Evolutionary conservation across 2,113 vertebrate species (phyloP).

Genomic region (Gyps fulvus): DNA sequence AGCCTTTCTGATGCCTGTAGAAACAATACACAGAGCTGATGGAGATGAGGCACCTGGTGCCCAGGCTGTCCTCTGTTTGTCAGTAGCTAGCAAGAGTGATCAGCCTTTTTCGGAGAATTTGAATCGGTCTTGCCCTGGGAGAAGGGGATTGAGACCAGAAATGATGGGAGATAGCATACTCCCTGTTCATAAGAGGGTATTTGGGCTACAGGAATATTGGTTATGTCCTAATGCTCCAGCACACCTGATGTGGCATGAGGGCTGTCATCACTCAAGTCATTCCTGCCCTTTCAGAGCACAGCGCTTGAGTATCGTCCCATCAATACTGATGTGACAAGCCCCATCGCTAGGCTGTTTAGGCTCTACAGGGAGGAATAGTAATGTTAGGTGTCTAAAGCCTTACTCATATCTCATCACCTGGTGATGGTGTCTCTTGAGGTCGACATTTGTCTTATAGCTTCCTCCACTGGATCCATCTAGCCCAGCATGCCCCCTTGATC

Average conservation of each 20-base stretch:
- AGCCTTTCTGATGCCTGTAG: neutral
- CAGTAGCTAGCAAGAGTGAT: neutral
- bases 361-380: neutral
- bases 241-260: neutral
- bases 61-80: neutral
- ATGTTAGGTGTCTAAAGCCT: neutral
- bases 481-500: neutral
- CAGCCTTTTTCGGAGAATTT: neutral
- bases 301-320: neutral
- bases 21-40: neutral
- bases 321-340: neutral
- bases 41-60: neutral
- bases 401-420: neutral
- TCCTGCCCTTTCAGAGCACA: neutral
- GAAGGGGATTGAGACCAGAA: neutral
- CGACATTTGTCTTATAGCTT: neutral
- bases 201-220: neutral
- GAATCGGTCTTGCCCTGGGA: neutral
- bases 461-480: neutral
- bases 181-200: neutral
- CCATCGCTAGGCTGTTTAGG: neutral
- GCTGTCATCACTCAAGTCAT: neutral
- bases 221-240: neutral
- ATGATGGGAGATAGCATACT: neutral
- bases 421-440: neutral